Evolutionary conservation across 2,113 vertebrate genomes (phyloP).

Genomic region (Felis chaus): DNA sequence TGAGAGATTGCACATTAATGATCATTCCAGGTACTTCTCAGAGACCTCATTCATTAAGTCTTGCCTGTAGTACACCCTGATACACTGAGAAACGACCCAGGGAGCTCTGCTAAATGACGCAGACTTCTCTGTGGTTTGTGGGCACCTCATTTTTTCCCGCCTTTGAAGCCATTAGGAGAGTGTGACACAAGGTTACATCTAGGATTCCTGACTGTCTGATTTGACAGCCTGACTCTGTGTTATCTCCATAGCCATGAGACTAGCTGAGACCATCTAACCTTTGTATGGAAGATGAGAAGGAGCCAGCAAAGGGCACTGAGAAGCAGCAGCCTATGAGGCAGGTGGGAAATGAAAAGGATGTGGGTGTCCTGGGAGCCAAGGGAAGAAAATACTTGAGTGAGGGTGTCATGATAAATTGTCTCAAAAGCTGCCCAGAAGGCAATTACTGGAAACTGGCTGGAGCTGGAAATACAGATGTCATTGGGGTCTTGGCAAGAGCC

Average conservation of each 20-base stretch:
- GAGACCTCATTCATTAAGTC: neutral
- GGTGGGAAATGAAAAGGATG: neutral
- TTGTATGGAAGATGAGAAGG: neutral
- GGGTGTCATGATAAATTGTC: no score
- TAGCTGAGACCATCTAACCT: neutral
- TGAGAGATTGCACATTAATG: neutral
- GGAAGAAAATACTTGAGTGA: neutral
- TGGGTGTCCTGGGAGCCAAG: neutral
- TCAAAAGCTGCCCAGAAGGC: neutral
- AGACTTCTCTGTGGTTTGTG: neutral
- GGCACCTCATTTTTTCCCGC: neutral
- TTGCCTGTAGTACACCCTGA: neutral
- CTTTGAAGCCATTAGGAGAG: neutral
- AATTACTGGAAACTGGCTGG: neutral
- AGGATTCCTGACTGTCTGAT: neutral
- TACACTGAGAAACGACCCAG: neutral
- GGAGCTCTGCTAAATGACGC: rapidly evolving
- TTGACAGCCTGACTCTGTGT: neutral
- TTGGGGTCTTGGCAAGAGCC: neutral
- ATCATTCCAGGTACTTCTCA: neutral
- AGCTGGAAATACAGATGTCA: neutral
- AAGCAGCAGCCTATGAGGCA: neutral
- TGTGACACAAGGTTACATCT: neutral
- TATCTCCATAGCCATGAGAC: neutral
- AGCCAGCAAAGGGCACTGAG: neutral